These are phyloP conservation scores for Babylonia areolata DNA, from an alignment of 1,140 invertebrate species.

Conservation along the genomic window DNA sequence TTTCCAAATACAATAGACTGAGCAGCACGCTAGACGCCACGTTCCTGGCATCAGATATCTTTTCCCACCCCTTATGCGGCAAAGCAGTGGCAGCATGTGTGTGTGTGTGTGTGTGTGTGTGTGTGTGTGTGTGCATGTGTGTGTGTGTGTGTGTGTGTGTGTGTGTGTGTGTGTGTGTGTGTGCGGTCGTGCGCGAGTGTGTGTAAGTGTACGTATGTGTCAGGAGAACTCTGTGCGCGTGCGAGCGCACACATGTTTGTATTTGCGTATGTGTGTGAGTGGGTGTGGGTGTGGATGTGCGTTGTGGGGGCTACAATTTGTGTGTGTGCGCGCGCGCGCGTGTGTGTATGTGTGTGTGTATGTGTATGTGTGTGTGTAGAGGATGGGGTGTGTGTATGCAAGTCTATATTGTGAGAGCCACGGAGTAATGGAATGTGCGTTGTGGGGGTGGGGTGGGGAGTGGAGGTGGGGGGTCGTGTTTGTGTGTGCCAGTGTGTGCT, in stretches of 20 bases:
- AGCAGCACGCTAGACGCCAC: no score
- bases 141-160: conserved; percentile 2
- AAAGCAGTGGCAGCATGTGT: no score
- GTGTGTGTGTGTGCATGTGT: conserved; percentile 9
- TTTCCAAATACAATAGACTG: no score
- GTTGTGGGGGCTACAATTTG: no score
- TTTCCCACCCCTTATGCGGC: no score
- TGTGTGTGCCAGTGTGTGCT: no score
- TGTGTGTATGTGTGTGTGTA: neutral
- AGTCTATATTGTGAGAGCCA: no score
- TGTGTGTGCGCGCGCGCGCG: neutral
- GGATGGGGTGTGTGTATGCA: neutral
- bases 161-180: conserved; percentile 8
- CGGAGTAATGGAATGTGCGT: no score
- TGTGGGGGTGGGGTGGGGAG: no score
- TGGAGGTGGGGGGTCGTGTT: no score
- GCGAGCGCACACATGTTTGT: neutral
- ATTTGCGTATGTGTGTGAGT: neutral
- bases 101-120: neutral
- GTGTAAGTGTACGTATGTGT: conserved; percentile 1
- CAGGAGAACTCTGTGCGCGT: neutral
- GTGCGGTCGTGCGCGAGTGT: neutral
- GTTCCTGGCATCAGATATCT: no score
- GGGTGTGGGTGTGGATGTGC: no score
- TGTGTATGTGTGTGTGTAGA: neutral